Conservation (phyloP, 2,113 vertebrate genomes). For the Columba livia region DNA sequence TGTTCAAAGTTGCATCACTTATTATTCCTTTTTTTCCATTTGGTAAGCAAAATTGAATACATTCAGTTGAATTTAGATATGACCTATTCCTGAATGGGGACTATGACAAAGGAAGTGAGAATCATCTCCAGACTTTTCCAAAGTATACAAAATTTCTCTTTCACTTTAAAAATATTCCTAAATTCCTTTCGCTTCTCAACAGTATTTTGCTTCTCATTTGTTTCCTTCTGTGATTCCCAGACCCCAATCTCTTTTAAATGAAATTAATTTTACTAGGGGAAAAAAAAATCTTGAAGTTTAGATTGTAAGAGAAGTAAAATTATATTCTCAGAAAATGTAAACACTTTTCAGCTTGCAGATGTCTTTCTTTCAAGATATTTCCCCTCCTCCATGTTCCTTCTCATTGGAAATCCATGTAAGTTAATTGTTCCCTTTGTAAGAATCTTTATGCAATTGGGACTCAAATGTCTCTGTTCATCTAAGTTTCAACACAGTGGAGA, state of each 20-base stretch:
- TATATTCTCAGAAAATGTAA: neutral
- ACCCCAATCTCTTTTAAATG: neutral
- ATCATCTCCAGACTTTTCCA: neutral
- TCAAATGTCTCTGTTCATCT: neutral
- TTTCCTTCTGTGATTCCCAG: neutral
- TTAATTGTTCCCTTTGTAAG: neutral
- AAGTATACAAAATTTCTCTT: neutral
- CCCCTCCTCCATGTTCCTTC: neutral
- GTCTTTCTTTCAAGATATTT: neutral
- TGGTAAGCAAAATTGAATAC: neutral
- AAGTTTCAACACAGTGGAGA: neutral
- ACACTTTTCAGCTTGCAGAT: neutral
- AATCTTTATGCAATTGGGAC: neutral
- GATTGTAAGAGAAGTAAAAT: neutral
- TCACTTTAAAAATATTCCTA: neutral
- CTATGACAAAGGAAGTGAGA: neutral
- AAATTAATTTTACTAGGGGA: neutral
- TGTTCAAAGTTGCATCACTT: neutral
- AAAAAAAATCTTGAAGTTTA: neutral
- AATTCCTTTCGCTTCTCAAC: neutral
- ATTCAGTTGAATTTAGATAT: neutral
- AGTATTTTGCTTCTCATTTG: neutral
- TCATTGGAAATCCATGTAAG: neutral
- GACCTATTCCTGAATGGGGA: neutral
- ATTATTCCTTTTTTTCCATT: neutral